Conservation (phyloP, 2,888 invertebrate genomes). For the Ormyrus thymus region DNA sequence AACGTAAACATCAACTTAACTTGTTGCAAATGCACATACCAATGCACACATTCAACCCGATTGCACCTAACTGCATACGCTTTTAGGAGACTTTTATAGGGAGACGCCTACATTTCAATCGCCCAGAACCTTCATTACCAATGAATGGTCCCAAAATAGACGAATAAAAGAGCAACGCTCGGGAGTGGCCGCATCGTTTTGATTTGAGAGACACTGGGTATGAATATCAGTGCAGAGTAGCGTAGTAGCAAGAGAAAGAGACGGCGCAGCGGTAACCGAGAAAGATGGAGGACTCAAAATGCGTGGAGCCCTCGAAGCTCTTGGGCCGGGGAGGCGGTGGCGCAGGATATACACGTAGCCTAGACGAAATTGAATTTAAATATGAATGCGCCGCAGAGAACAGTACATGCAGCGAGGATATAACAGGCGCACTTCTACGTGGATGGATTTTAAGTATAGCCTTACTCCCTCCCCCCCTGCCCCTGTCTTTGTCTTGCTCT, state of each 20-base stretch:
- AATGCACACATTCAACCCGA: too few relatives aligned
- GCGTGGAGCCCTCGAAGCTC: constrained; percentile 32
- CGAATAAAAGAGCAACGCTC: too few relatives aligned
- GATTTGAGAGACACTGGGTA: constrained; percentile 20
- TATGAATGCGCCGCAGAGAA: constrained; percentile 61
- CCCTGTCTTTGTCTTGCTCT: background rate
- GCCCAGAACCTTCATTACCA: too few relatives aligned
- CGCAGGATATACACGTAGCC: constrained; percentile 50
- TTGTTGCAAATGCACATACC: too few relatives aligned
- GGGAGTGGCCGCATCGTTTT: background rate
- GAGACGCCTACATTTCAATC: too few relatives aligned
- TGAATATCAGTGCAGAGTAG: background rate
- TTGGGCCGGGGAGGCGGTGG: background rate
- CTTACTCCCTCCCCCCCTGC: constrained; percentile 14
- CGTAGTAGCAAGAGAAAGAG: too few relatives aligned
- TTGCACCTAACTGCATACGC: too few relatives aligned
- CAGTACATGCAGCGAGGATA: constrained; percentile 44
- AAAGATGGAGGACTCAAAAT: constrained; percentile 23
- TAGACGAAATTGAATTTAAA: constrained; percentile 67
- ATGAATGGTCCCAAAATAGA: too few relatives aligned
- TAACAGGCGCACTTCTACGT: constrained; percentile 49
- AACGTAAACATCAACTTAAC: too few relatives aligned
- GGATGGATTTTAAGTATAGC: constrained; percentile 52
- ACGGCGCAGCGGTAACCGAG: background rate
- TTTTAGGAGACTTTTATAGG: too few relatives aligned